These are phyloP conservation scores for Ancistrus triradiatus DNA, from an alignment of 2,113 vertebrate genomes.

Conservation along the genomic window DNA sequence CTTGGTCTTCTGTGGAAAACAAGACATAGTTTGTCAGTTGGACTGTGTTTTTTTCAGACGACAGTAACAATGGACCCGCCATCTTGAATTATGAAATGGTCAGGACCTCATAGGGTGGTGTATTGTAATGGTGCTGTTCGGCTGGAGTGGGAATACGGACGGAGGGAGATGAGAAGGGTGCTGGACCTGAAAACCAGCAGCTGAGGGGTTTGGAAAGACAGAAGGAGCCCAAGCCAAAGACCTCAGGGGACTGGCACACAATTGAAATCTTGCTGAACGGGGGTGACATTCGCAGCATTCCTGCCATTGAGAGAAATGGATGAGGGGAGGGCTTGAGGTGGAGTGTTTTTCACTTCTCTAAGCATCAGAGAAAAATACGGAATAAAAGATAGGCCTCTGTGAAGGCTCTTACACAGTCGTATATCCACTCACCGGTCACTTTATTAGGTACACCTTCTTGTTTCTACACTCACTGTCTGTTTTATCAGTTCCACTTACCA, in stretches of 20 bases:
- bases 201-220: neutral
- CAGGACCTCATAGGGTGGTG: conserved; percentile 58
- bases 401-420: too few relatives aligned
- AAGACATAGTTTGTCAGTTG: conserved; percentile 66
- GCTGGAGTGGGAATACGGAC: conserved; percentile 46
- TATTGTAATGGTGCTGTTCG: conserved; percentile 59
- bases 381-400: too few relatives aligned
- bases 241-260: conserved; percentile 56
- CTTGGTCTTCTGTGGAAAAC: conserved; percentile 46
- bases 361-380: neutral
- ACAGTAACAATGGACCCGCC: conserved; percentile 59
- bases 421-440: too few relatives aligned
- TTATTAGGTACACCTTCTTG: too few relatives aligned
- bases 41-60: conserved; percentile 65
- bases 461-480: too few relatives aligned
- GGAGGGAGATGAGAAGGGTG: conserved; percentile 7
- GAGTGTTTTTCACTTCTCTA: neutral
- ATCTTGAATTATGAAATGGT: conserved; percentile 60
- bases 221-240: conserved; percentile 30
- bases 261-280: conserved; percentile 61
- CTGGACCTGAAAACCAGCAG: neutral
- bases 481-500: too few relatives aligned
- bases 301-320: conserved; percentile 47
- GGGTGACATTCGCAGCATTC: conserved; percentile 57
- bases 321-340: neutral